Percentiles rank a stretch among this genome's conserved stretches.
phyloP scores from a whole-genome alignment of 1,140 invertebrate genomes.

The Cryptotermes secundus region DNA sequence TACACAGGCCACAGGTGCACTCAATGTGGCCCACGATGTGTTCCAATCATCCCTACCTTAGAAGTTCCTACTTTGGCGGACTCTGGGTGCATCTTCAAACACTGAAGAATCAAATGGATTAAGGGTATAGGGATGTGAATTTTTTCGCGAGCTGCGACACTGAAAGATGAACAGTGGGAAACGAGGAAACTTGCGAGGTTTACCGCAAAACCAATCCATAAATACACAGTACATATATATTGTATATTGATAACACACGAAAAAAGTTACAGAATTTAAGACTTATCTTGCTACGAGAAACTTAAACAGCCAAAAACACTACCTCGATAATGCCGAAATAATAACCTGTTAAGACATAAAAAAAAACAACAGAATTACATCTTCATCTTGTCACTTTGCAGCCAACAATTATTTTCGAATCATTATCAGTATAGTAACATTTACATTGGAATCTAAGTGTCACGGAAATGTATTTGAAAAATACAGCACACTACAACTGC shows the following conservation, averaged over 20 bases:
- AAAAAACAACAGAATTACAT: too few species aligned
- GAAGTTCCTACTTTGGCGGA: background rate
- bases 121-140: background rate
- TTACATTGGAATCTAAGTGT: background rate
- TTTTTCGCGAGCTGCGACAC: background rate
- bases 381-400: background rate
- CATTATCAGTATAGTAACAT: slow-evolving; percentile 17
- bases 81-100: background rate
- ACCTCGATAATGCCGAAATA: background rate
- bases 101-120: background rate
- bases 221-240: slow-evolving; percentile 14
- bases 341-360: background rate
- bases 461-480: background rate
- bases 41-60: background rate
- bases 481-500: slow-evolving; percentile 12
- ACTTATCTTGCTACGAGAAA: slow-evolving; percentile 9
- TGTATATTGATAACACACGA: slow-evolving; percentile 17
- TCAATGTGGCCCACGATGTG: background rate
- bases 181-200: slow-evolving; percentile 13
- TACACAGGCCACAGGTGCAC: background rate
- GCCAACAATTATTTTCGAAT: slow-evolving; percentile 10
- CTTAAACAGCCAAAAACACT: background rate
- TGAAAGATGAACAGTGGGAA: background rate
- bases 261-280: slow-evolving; percentile 20
- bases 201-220: slow-evolving; percentile 18